phyloP scores from a whole-genome alignment of 2,113 vertebrate genomes.

The Ifrita kowaldi region DNA sequence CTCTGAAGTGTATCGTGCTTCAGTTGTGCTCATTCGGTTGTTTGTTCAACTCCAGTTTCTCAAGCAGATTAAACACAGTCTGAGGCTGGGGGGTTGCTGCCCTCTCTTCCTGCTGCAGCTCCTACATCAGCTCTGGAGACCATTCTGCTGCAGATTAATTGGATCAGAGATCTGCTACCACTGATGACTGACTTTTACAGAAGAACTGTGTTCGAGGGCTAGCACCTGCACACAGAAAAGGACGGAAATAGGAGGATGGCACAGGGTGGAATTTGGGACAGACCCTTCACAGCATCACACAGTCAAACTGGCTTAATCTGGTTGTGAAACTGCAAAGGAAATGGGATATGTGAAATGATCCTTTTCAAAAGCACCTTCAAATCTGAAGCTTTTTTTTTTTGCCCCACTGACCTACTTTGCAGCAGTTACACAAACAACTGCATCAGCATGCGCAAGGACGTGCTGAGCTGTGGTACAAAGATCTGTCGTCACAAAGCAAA shows the following conservation, averaged over 20 bases:
- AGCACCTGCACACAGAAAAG: accelerated
- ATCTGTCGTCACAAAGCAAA: background rate
- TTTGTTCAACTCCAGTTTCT: background rate
- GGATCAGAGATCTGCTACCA: background rate
- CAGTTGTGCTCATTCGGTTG: background rate
- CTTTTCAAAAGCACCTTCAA: background rate
- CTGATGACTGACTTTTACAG: background rate
- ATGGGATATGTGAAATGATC: background rate
- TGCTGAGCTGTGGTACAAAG: constrained; percentile 33
- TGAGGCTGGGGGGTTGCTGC: background rate
- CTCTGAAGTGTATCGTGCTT: background rate
- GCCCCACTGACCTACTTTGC: constrained; percentile 18
- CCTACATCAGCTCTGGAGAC: background rate
- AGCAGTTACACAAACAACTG: constrained; percentile 50
- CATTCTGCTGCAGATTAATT: background rate
- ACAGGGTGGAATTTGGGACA: background rate
- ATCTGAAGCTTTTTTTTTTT: background rate
- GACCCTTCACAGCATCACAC: background rate
- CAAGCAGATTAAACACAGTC: background rate
- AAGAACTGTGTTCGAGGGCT: background rate
- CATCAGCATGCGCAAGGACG: background rate
- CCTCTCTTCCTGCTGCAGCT: background rate
- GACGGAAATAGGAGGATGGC: accelerated
- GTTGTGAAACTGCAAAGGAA: background rate
- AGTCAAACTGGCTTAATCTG: background rate